Conservation (phyloP, 2,888 invertebrate species). For the Thera britannica region DNA sequence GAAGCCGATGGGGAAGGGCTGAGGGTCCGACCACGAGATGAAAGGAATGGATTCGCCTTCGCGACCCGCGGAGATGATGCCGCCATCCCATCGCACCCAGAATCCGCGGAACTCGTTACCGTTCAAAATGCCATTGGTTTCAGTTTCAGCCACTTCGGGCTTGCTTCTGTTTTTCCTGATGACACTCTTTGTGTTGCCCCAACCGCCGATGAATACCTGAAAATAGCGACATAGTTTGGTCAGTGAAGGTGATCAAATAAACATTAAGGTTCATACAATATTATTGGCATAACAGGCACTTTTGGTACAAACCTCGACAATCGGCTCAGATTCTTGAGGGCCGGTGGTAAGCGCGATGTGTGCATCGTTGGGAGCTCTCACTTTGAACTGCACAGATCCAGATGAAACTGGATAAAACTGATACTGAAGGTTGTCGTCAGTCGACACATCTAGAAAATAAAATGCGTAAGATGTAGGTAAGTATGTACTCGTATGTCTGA, state of each 20-base stretch:
- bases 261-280: too few relatives aligned
- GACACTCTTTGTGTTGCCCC: conserved; percentile 93
- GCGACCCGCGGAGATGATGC: conserved; percentile 88
- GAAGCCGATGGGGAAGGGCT: conserved; percentile 88
- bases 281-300: too few relatives aligned
- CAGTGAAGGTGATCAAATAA: neutral
- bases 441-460: conserved; percentile 88
- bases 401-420: conserved; percentile 90
- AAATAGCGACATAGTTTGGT: conserved; percentile 5
- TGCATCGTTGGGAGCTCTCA: conserved; percentile 92
- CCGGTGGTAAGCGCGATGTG: conserved; percentile 91
- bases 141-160: conserved; percentile 89
- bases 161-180: conserved; percentile 91
- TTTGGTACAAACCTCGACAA: conserved; percentile 87
- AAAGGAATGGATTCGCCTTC: conserved; percentile 90
- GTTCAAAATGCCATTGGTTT: conserved; percentile 90
- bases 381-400: conserved; percentile 90
- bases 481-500: conserved; percentile 15
- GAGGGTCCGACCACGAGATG: conserved; percentile 89
- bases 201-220: conserved; percentile 93
- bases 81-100: conserved; percentile 92
- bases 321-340: conserved; percentile 89
- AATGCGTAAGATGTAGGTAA: conserved; percentile 16
- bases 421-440: conserved; percentile 93
- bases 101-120: conserved; percentile 91